Evolutionary conservation across 2,797 vertebrate species (phyloP).

Genomic region (Delichon dasypus): DNA sequence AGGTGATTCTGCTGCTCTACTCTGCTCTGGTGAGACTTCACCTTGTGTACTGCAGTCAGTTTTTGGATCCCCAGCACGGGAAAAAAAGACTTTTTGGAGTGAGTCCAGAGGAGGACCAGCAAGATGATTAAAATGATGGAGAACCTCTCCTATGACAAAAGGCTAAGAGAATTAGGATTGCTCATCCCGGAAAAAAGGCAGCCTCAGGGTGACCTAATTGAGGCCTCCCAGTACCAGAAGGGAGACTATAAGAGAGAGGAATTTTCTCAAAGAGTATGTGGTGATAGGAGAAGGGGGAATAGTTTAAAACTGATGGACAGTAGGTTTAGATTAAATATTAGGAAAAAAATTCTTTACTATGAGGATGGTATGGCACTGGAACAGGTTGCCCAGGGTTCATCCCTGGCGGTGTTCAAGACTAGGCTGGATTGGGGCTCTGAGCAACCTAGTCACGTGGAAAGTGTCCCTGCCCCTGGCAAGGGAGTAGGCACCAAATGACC

Average conservation of each 20-base stretch:
- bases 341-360: not conserved
- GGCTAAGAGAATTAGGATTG: not conserved
- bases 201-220: not conserved
- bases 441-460: not conserved
- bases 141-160: not conserved
- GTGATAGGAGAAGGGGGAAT: not conserved
- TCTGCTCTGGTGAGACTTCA: not conserved
- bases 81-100: fast-evolving
- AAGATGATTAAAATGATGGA: not conserved
- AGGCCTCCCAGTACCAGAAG: not conserved
- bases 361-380: not conserved
- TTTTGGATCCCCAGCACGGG: not conserved
- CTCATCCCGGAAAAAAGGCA: not conserved
- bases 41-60: no score
- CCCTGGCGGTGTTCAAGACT: not conserved
- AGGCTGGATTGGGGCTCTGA: not conserved
- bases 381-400: not conserved
- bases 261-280: not conserved
- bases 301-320: not conserved
- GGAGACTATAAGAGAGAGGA: not conserved
- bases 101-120: not conserved
- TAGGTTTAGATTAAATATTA: not conserved
- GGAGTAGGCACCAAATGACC: not conserved
- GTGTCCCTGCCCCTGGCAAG: not conserved
- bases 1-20: not conserved